Evolutionary conservation across 2,888 invertebrate species (phyloP), one percentile per base, ranked within the genome.

Genomic region (Prosopocoilus inquinatus): DNA sequence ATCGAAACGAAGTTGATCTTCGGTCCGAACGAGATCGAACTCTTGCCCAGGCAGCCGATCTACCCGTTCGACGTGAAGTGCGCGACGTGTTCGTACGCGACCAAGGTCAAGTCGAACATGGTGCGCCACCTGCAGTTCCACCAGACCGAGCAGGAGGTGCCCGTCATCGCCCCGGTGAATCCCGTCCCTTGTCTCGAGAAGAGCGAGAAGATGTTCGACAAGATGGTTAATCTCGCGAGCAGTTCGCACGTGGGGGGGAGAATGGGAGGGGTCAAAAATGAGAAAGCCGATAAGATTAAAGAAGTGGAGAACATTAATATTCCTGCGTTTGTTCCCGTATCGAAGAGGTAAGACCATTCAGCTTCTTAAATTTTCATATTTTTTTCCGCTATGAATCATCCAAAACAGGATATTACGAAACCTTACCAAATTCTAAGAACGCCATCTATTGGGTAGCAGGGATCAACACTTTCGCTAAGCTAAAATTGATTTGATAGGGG

Each of bases 211-310:
- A 89, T 91, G 82, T 92, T 91, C 69, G 91, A 92, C 72, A 89
- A 87, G 72, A 92, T 92, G 92, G 82, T 87, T 0, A 92, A 92
- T 72, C 80, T 91, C 12, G 91, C 92, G 0, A 86, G 87, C n/a
- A 89, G 87, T 63, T 89, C 77, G 69, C 56, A 63, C 53, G 53
- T 75, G 34, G 71, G 70, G 11, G 70, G 77, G 2, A 70, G 79
- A 38, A 80, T 79, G 78, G 75, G 78, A 5, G 47, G 48, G 7
- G 16, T 36, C 2, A 56, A 52, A 9, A 4, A n/a, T 15, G 57
- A 53, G 38, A 2, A 65, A 65, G 44, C 53, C 16, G 20, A 28
- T 28, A 57, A 61, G 33, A 57, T 12, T 15, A 48, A 64, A 39
- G 11, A 62, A 64, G 60, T 65, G 35, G 48, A 47, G 47, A 59